Base-by-base conservation (phyloP, 2,888 invertebrate genomes). In the Drosophila anceps region DNA sequence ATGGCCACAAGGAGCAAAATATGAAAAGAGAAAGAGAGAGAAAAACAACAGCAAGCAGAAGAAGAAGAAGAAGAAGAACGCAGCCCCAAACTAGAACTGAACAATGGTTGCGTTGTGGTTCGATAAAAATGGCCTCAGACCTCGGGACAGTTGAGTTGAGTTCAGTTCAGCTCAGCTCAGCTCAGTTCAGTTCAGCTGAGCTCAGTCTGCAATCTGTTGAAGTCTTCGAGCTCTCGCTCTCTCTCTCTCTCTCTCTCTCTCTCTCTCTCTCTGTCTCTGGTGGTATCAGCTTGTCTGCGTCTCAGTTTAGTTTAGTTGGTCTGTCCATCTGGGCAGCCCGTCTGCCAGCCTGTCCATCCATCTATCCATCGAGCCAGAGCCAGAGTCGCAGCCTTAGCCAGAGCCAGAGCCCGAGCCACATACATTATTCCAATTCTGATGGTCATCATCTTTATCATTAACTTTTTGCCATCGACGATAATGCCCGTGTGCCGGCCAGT, bases 401-500 rank as follows among this genome's bases (percentile, higher is more conserved):
- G 48, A 60, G 68, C 41, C 64, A 35, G 9, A 68, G 44, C 20
- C 72, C 31, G 39, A 61, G 61, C 63, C 41, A 79, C 68, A 68
- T 79, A 82, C 78, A 85, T 82, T 84, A 82, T 85, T 85, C 82
- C 82, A 82, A 83, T 83, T 85, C 83, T 83, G 83, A 85, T 81
- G 83, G 84, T 83, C 86, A 85, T 83, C 86, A 83, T 79, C 81
- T 83, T 83, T 83, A 83, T 83, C 81, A 86, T 83, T 83, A 86
- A 83, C 86, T 85, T 83, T 81, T 85, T 83, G 84, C 83, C 81
- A 86, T 83, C 86, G 81, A 86, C 83, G 83, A 82, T 84, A 77
- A 81, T 83, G 72, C 54, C 60, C 66, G 53, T 69, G 75, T 64
- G 61, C 55, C 53, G 55, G 68, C 55, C 58, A 61, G 68, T 54